Base-by-base conservation (phyloP, 2,888 invertebrate genomes). In the Spodoptera littoralis region DNA sequence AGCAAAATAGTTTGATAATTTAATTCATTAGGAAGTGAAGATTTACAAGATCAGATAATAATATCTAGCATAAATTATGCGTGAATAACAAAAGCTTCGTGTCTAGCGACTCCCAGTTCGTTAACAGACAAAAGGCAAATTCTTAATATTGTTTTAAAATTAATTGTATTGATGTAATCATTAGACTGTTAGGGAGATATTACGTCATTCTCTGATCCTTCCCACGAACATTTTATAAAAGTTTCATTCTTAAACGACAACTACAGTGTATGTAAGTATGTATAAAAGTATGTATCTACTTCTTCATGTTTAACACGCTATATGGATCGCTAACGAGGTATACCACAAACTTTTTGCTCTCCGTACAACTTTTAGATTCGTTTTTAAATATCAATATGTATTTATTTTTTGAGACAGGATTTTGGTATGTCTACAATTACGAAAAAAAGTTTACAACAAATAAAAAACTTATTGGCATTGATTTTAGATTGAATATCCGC, bases 251-350 rank as follows among this genome's bases (percentile, higher is more conserved):
- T 18, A 11, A 13, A 27, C 13, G 44, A 45, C 18, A 30, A 11
- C 18, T 18, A 12, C 41, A 18, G 13, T 22, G 1, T 50, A 11
- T 13, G 1, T 9, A 11, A 27, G 27, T 11, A 9, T 18, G n/a
- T 6, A 3, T 52, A 51, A 6, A 11, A 6, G 30, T 36, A 18
- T 6, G 9, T 30, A 12, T 11, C 41, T 18, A 42, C 22, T 2
- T 18, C n/a, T 5, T 24, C 3, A n/a, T 47, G 48, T 60, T 48
- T 61, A 49, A 51, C 64, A 71, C 70, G 70, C 58, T 58, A 6
- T 11, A 18, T 75, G 65, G 64, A 70, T 70, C 44, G 45, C 59
- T 70, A 72, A 72, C 48, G 56, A 76, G 54, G 48, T 60, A 58
- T 51, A 53, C 56, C 46, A 65, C 44, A 13, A 42, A 36, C 54